A percentile compares a stretch with the other conserved stretches of the same genome.
phyloP scores from a whole-genome alignment of 2,113 vertebrate species.

The Megaceryle maxima region DNA sequence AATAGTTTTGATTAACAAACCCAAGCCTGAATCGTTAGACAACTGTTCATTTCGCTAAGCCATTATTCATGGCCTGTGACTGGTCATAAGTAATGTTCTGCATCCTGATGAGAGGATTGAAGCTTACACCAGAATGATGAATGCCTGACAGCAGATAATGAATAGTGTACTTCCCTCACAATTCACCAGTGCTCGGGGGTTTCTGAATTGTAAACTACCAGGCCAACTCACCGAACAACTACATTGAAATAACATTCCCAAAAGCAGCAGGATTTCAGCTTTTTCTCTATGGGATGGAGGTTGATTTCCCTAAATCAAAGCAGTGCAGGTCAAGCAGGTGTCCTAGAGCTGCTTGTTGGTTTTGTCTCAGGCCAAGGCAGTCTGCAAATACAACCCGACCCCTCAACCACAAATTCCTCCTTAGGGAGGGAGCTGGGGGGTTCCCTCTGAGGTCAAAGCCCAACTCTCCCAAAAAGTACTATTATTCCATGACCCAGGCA shows the following conservation, averaged over 20 bases:
- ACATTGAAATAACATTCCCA: conserved; percentile 37
- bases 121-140: conserved; percentile 51
- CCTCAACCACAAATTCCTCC: not conserved
- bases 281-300: conserved; percentile 26
- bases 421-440: not conserved
- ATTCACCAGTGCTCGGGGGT: conserved; percentile 47
- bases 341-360: not conserved
- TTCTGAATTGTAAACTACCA: conserved; percentile 53
- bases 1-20: conserved; percentile 65
- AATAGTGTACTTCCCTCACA: conserved; percentile 59
- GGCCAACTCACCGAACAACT: conserved; percentile 34
- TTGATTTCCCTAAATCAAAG: conserved; percentile 48
- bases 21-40: conserved; percentile 12
- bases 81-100: conserved; percentile 65
- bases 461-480: not conserved
- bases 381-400: not conserved
- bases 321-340: conserved; percentile 38
- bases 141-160: conserved; percentile 67
- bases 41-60: conserved; percentile 64
- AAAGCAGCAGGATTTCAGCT: conserved; percentile 56
- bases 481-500: not conserved
- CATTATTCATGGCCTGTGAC: conserved; percentile 64
- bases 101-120: conserved; percentile 65
- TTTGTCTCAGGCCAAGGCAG: not conserved
- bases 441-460: not conserved